phyloP scores from a whole-genome alignment of 2,113 vertebrate species.

The Cariama cristata region DNA sequence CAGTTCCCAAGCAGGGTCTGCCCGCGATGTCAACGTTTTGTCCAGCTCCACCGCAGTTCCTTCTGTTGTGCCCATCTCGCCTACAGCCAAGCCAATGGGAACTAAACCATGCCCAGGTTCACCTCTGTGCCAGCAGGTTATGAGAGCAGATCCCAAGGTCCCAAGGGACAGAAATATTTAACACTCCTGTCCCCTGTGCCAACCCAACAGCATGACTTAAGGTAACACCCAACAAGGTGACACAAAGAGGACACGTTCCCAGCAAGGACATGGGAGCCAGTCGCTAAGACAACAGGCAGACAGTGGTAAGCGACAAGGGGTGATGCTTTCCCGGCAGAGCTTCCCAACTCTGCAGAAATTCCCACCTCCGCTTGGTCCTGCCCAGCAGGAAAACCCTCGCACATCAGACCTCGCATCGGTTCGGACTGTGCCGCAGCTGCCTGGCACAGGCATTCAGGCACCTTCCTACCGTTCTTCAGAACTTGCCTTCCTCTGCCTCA shows the following conservation, averaged over 20 bases:
- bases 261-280: not conserved
- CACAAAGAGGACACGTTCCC: not conserved
- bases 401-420: fast-evolving
- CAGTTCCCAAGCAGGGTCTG: not conserved
- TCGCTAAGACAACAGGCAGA: not conserved
- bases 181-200: not conserved
- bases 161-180: not conserved
- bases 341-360: too few species aligned
- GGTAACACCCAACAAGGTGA: not conserved
- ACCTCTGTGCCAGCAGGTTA: not conserved
- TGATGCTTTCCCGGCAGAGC: not conserved
- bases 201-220: not conserved
- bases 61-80: not conserved
- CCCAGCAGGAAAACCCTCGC: not conserved
- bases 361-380: fast-evolving
- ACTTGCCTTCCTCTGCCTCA: not conserved
- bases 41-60: not conserved
- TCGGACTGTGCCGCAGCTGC: not conserved
- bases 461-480: not conserved
- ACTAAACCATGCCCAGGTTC: fast-evolving
- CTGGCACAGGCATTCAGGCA: not conserved
- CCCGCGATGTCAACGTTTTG: fast-evolving
- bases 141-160: not conserved
- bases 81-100: not conserved
- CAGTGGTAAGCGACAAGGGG: fast-evolving